Evolutionary conservation across 2,797 vertebrate species (phyloP).

Genomic region (Loris lydekkerianus): DNA sequence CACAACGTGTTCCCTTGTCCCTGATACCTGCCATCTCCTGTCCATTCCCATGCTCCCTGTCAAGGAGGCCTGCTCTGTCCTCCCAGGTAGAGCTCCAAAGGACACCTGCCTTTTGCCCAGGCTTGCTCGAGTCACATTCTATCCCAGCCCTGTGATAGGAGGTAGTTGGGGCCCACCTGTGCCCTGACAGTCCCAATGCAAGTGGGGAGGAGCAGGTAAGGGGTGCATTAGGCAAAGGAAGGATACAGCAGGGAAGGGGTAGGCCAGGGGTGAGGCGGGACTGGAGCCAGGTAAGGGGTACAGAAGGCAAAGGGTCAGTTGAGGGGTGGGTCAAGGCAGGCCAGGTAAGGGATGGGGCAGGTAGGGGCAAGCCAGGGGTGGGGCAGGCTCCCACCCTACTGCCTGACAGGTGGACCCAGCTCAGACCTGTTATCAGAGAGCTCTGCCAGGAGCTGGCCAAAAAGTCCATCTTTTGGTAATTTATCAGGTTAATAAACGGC

Average conservation of each 20-base stretch:
- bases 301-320: too few relatives aligned
- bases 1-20: background rate
- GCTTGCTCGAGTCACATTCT: background rate
- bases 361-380: background rate
- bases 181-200: background rate
- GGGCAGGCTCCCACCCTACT: background rate
- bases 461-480: slow-evolving; percentile 84
- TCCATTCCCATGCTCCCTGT: background rate
- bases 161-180: background rate
- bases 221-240: too few relatives aligned
- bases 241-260: background rate
- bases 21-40: background rate
- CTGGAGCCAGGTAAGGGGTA: too few relatives aligned
- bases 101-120: background rate
- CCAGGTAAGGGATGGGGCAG: too few relatives aligned
- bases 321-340: too few relatives aligned
- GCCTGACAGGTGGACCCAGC: background rate
- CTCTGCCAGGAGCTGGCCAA: slow-evolving; percentile 61
- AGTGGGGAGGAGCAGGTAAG: background rate
- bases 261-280: background rate
- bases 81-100: background rate
- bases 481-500: slow-evolving; percentile 87
- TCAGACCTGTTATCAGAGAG: background rate
- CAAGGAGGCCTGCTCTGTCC: background rate
- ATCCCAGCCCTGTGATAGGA: background rate